Evolutionary conservation across 2,888 invertebrate species (phyloP).

Genomic region (Cordylochernes scorpioides): DNA sequence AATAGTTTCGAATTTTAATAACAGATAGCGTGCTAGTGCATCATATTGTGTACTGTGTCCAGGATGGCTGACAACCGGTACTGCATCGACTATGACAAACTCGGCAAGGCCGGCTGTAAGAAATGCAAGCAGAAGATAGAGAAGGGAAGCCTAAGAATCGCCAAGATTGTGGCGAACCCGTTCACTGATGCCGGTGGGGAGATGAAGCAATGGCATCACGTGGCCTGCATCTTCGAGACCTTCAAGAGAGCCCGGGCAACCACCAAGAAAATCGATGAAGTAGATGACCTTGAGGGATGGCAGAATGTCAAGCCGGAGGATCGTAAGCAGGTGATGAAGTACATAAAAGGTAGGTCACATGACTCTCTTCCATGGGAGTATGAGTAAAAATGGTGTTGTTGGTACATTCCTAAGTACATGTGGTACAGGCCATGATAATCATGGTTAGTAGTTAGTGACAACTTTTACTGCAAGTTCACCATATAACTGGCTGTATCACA

Average conservation of each 20-base stretch:
- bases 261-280: slow-evolving; percentile 50
- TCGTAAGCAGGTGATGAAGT: too few species aligned
- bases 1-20: too few species aligned
- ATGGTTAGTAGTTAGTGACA: too few species aligned
- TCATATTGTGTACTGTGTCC: too few species aligned
- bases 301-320: slow-evolving; percentile 31
- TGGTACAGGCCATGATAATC: too few species aligned
- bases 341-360: too few species aligned
- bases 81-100: slow-evolving; percentile 48
- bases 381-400: too few species aligned
- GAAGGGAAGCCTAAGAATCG: slow-evolving; percentile 41
- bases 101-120: slow-evolving; percentile 52
- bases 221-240: slow-evolving; percentile 47
- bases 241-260: slow-evolving; percentile 48
- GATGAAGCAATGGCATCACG: slow-evolving; percentile 63
- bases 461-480: too few species aligned
- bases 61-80: slow-evolving; percentile 24
- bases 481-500: too few species aligned
- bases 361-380: too few species aligned
- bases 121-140: slow-evolving; percentile 54
- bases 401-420: too few species aligned
- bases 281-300: slow-evolving; percentile 45
- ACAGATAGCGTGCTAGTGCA: too few species aligned
- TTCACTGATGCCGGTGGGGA: slow-evolving; percentile 39
- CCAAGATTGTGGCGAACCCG: slow-evolving; percentile 47